Percentiles rank a stretch among this genome's conserved stretches.
Evolutionary conservation across 2,113 vertebrate genomes (phyloP).

Genomic region (Tinamus guttatus): DNA sequence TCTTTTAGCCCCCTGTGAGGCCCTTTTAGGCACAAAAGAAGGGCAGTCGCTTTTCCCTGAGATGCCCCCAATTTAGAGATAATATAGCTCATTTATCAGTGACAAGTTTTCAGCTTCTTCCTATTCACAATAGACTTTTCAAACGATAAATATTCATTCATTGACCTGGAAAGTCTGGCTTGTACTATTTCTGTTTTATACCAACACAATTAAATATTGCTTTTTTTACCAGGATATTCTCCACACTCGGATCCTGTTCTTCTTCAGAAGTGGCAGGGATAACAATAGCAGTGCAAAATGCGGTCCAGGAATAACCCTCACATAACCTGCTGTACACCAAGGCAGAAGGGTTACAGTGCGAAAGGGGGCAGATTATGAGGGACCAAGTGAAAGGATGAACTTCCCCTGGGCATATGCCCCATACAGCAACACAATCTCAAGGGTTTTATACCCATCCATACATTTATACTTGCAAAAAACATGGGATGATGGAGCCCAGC

Average conservation of each 20-base stretch:
- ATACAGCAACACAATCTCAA: neutral
- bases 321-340: neutral
- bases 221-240: neutral
- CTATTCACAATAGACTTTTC: neutral
- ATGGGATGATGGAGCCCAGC: neutral
- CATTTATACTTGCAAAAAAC: neutral
- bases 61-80: conserved; percentile 4
- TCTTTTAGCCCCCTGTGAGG: neutral
- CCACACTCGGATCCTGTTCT: neutral
- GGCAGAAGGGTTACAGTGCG: neutral
- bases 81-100: conserved; percentile 20
- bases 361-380: neutral
- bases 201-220: neutral
- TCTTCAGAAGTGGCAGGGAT: neutral
- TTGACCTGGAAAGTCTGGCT: conserved; percentile 25
- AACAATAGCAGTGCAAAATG: neutral
- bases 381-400: neutral
- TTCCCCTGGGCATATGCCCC: neutral
- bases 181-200: neutral
- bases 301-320: neutral
- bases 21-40: neutral
- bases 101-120: neutral
- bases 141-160: conserved; percentile 45
- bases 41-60: neutral
- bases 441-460: neutral